Base-by-base conservation (phyloP, 2,113 vertebrate genomes). In the Platanista minor region DNA sequence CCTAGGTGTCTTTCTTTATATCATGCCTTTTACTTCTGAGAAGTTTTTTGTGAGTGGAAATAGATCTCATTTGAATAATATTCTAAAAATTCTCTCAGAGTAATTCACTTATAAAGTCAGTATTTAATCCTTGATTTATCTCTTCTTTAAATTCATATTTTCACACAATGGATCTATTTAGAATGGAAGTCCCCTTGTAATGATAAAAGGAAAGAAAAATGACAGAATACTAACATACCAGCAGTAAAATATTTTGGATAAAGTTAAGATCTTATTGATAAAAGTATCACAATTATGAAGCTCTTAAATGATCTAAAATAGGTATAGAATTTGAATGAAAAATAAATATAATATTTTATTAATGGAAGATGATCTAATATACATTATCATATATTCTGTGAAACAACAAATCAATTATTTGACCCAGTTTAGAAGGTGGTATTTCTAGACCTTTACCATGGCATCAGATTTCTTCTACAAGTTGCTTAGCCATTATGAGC, bases 261-360 rank as follows among this genome's bases (percentile, higher is more conserved):
- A 95, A 82, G 23, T 95, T 91, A 95, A 64, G 11, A 91, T 69
- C 9, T 92, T 90, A 59, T 29, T 90, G 64, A 66, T 83, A 61
- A 94, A 94, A 29, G 6, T 67, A 84, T 66, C 43, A 41, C n/a
- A 87, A 27, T 62, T 80, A 95, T 36, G 57, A 71, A 91, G 39
- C 29, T 85, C 39, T 17, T 61, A 91, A 94, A 52, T 89, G 8
- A 94, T 66, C 72, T 94, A 84, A 66, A 92, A 66, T 54, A 83
- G 17, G 25, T 92, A 72, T 39, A 67, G 82, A 78, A 93, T 90
- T 72, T 90, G 21, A 90, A 75, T 43, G 67, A 6, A 88, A 93
- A 95, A 88, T 83, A 82, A 83, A 77, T 77, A 11, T 61, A 54
- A 49, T 94, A 67, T 86, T 94, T 96, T 90, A 83, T 82, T 95